A percentile compares a stretch with the other conserved stretches of the same genome.
Conservation (phyloP, 2,113 vertebrate species). For the Apteryx owenii region DNA sequence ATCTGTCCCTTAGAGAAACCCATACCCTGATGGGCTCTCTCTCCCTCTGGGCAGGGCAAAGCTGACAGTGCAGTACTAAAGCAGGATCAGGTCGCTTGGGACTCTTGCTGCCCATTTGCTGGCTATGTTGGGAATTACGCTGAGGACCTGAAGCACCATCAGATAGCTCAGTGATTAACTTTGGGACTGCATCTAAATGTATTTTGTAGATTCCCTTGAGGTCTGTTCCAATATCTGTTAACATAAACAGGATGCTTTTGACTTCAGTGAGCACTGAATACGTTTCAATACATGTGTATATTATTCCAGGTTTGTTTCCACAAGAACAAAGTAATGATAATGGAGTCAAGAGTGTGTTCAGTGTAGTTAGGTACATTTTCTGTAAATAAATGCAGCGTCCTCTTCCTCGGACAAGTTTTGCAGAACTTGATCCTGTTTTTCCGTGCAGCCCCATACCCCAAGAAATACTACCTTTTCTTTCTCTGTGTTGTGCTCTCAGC, state of each 20-base stretch:
- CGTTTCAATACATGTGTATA: background rate
- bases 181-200: background rate
- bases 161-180: background rate
- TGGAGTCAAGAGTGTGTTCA: background rate
- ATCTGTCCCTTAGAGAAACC: background rate
- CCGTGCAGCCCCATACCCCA: background rate
- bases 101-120: background rate
- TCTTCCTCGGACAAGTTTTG: background rate
- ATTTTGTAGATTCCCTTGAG: background rate
- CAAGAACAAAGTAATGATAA: background rate
- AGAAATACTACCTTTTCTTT: background rate
- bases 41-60: background rate
- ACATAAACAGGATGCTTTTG: background rate
- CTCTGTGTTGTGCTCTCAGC: background rate
- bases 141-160: background rate
- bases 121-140: background rate
- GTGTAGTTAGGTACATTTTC: background rate
- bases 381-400: background rate
- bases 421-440: background rate
- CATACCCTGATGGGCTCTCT: rapidly evolving
- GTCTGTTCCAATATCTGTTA: background rate
- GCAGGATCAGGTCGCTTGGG: background rate
- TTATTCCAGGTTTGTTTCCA: background rate
- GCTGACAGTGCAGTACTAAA: background rate
- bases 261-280: background rate